Percentiles rank a stretch among this genome's conserved stretches.
phyloP scores from a whole-genome alignment of 2,888 invertebrate species.

The Cybosia mesomella region DNA sequence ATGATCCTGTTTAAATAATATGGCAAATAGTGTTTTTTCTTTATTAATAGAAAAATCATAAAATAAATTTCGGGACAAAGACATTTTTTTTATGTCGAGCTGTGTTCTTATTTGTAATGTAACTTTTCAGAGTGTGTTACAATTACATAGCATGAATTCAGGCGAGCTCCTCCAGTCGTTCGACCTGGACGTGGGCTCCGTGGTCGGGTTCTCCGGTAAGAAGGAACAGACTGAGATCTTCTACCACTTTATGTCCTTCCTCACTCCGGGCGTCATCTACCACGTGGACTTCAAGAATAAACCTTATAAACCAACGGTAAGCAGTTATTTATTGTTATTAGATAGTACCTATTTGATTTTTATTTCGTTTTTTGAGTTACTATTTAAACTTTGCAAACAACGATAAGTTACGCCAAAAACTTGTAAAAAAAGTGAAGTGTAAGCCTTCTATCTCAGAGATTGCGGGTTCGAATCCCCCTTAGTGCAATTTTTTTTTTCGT shows the following conservation, averaged over 20 bases:
- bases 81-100: no score
- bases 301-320: conserved; percentile 88
- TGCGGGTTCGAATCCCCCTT: no score
- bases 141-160: conserved; percentile 91
- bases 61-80: no score
- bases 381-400: neutral
- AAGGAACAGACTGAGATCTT: conserved; percentile 96
- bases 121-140: conserved; percentile 90
- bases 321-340: no score
- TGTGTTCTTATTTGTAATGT: no score
- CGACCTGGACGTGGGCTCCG: conserved; percentile 94
- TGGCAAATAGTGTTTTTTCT: no score
- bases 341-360: neutral
- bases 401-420: no score
- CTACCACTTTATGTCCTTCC: conserved; percentile 97
- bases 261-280: conserved; percentile 95
- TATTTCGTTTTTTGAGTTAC: neutral
- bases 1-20: no score
- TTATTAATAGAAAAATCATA: no score
- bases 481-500: no score
- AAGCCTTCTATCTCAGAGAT: no score
- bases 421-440: no score
- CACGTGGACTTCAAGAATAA: conserved; percentile 92
- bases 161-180: conserved; percentile 92
- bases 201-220: conserved; percentile 94